A percentile compares a stretch with the other conserved stretches of the same genome.
These are phyloP conservation scores for Cyaniris semiargus DNA, from an alignment of 2,888 invertebrate species.

Conservation along the genomic window DNA sequence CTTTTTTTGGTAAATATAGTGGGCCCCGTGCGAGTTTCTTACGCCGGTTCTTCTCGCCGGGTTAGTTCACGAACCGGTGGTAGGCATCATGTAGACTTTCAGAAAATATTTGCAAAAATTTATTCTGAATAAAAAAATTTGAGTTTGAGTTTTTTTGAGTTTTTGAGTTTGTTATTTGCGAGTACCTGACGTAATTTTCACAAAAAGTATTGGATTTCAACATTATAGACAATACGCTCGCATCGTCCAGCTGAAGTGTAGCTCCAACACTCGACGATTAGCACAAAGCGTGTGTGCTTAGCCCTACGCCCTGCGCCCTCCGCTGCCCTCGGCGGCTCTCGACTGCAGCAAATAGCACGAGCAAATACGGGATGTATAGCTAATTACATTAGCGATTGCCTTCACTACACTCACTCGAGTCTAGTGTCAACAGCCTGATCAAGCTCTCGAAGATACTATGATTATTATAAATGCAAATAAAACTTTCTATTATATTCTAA, in stretches of 20 bases:
- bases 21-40: too few relatives aligned
- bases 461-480: not conserved
- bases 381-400: slow-evolving; percentile 18
- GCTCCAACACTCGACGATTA: slow-evolving; percentile 13
- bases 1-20: too few relatives aligned
- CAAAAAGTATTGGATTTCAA: not conserved
- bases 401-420: not conserved
- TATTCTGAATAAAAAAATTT: too few relatives aligned
- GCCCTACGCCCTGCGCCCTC: not conserved
- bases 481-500: not conserved
- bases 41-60: too few relatives aligned
- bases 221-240: not conserved
- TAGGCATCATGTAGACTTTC: too few relatives aligned
- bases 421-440: not conserved
- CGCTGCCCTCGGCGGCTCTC: not conserved
- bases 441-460: not conserved
- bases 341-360: not conserved
- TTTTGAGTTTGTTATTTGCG: too few relatives aligned
- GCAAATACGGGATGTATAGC: slow-evolving; percentile 2
- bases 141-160: too few relatives aligned
- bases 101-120: too few relatives aligned
- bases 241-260: not conserved
- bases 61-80: too few relatives aligned
- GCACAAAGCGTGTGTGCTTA: slow-evolving; percentile 4
- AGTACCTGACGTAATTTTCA: not conserved